phyloP scores from a whole-genome alignment of 1,140 invertebrate genomes.

The Drosophila eugracilis region DNA sequence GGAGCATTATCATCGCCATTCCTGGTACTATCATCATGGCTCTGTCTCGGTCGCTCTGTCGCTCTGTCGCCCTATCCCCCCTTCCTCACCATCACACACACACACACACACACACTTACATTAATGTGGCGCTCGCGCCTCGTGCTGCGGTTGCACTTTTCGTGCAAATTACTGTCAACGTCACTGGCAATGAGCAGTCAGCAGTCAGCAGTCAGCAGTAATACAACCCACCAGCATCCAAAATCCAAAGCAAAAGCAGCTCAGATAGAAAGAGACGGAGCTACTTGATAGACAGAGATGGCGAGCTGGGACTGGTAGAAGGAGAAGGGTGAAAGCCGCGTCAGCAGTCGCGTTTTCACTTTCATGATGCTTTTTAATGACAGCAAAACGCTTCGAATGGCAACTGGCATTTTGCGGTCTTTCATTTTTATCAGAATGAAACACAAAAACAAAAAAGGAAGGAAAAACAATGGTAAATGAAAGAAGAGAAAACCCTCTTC shows the following conservation, averaged over 20 bases:
- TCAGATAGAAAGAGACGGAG: neutral
- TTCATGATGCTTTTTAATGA: slow-evolving; percentile 72
- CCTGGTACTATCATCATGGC: slow-evolving; percentile 7
- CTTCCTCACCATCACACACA: too few relatives aligned
- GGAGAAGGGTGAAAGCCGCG: slow-evolving; percentile 9
- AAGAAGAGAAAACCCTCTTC: neutral
- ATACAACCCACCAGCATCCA: slow-evolving; percentile 21
- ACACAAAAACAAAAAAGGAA: neutral
- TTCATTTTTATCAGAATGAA: slow-evolving; percentile 39
- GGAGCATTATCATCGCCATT: slow-evolving; percentile 20
- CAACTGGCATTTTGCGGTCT: slow-evolving; percentile 57
- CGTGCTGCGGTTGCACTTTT: slow-evolving; percentile 79
- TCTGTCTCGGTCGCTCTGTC: neutral
- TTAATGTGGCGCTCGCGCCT: slow-evolving; percentile 62
- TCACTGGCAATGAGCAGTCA: slow-evolving; percentile 54
- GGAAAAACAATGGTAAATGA: neutral
- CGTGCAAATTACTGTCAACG: slow-evolving; percentile 79
- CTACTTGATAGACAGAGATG: neutral
- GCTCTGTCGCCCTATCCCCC: neutral
- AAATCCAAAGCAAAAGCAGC: slow-evolving; percentile 14
- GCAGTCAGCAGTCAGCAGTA: slow-evolving; percentile 43
- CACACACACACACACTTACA: slow-evolving; percentile 57
- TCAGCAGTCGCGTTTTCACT: slow-evolving; percentile 70
- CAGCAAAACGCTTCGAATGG: slow-evolving; percentile 46
- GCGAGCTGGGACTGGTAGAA: neutral